Evolutionary conservation across 2,888 invertebrate species (phyloP), one percentile per base, ranked within the genome.

Genomic region (Netelia fuscicornis): DNA sequence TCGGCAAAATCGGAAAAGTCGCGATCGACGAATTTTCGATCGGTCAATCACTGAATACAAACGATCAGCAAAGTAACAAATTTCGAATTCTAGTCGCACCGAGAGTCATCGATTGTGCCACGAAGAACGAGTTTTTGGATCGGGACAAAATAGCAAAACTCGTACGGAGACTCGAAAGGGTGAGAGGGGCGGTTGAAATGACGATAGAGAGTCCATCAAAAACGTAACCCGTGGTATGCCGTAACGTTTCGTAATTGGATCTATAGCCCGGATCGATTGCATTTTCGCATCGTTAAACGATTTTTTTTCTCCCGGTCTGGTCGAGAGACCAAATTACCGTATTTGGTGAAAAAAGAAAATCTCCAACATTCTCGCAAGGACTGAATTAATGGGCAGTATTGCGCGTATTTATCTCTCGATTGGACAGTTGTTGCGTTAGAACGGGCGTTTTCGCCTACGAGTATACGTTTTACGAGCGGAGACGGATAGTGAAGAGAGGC

Each of bases 231-330:
- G 13, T 8, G 83, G 86, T 74, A 82, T 90, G 90, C 89, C 86
- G 90, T 91, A 91, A 92, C 88, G 87, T 92, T 91, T 93, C 92
- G 92, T 91, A 93, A 93, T 91, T 91, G 90, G 88, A 90, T 86
- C 88, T 90, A 91, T 91, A 89, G 89, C 88, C 87, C 85, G 80
- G 48, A 68, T 83, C 89, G 89, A 91, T 91, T 90, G 90, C 91
- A 90, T 89, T 91, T 90, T 91, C 90, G 87, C 89, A 89, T 88
- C 85, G 88, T 76, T 88, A 87, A 88, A 79, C 86, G 58, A 58
- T 17, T 23, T 85, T 75, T 75, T 37, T 37, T 79, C 86, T 75
- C 85, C 74, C 70, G 82, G 82, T 84, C 72, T 56, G 37, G 81
- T 79, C 65, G 58, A 6, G n/a, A 74, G 23, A 37, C 42, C 76